These are phyloP conservation scores for Seriola dumerili DNA, from an alignment of 2,113 vertebrate species.

Conservation along the genomic window DNA sequence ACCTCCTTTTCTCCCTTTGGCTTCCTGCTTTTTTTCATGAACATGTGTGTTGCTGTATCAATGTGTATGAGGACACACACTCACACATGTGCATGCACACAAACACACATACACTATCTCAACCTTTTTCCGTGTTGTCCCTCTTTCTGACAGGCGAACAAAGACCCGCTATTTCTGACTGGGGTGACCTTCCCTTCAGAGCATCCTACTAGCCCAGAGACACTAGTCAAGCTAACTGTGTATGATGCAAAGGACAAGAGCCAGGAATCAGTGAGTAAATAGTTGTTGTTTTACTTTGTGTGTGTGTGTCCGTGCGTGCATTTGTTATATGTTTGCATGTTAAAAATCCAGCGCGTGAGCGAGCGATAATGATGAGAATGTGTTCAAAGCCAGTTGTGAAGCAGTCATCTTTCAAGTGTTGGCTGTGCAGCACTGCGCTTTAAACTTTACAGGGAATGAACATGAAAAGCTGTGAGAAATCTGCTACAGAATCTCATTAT, in stretches of 20 bases:
- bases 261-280: slow-evolving; percentile 92
- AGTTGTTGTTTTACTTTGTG: not conserved
- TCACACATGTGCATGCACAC: not conserved
- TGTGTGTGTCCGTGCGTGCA: not conserved
- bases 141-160: slow-evolving; percentile 91
- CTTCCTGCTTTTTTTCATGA: slow-evolving; percentile 36
- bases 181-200: slow-evolving; percentile 95
- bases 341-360: slow-evolving; percentile 14
- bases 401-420: slow-evolving; percentile 30
- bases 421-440: slow-evolving; percentile 27
- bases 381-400: slow-evolving; percentile 38
- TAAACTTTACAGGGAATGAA: slow-evolving; percentile 43
- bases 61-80: slow-evolving; percentile 11
- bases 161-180: slow-evolving; percentile 95
- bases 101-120: slow-evolving; percentile 8
- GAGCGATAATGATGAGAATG: slow-evolving; percentile 28
- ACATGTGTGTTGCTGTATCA: slow-evolving; percentile 42
- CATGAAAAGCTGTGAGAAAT: slow-evolving; percentile 54
- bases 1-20: slow-evolving; percentile 16
- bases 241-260: slow-evolving; percentile 97
- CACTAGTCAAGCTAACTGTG: slow-evolving; percentile 94
- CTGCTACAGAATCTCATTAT: slow-evolving; percentile 50
- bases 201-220: slow-evolving; percentile 92
- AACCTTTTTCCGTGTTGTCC: slow-evolving; percentile 59
- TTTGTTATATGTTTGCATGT: slow-evolving; percentile 23